Base-by-base conservation (phyloP, 2,113 vertebrate genomes). In the Sander vitreus region DNA sequence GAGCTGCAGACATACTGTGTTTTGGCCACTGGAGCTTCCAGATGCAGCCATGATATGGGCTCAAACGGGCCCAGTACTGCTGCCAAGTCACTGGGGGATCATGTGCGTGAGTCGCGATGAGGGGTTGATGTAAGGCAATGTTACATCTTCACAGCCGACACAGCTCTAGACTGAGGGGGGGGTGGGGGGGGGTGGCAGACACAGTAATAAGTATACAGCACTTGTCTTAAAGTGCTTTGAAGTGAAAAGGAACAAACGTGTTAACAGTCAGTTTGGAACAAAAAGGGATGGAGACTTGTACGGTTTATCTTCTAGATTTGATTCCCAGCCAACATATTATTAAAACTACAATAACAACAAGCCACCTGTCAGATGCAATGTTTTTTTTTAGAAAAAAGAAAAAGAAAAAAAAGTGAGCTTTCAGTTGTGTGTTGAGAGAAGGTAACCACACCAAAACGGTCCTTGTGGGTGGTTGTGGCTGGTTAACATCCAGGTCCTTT, bases 211-310 rank as follows among this genome's bases (percentile, higher is more conserved):
- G 50, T 63, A 68, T 25, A 70, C 63, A 82, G 89, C 88, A 90
- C 85, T 89, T 19, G 33, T 77, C 63, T 84, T 85, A 59, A 85
- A 92, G 86, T 89, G 89, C 86, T 81, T 78, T 23, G n/a, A 65
- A 63, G 80, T 90, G 54, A 81, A 43, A 75, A 67, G 55, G 54
- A 86, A 91, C 76, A 81, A 65, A 86, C 47, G 27, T 62, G 48
- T n/a, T 79, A 89, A 88, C 86, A 88, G 92, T 91, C 71, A 73
- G 57, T 75, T 25, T 62, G 65, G 51, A 80, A 64, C 63, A 50
- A 75, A 15, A 48, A 3, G 48, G 33, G 50, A 23, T 60, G 66
- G 64, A 80, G 59, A 39, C 65, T 6, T 65, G 68, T 48, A 25
- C 2, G 18, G 55, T 55, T 43, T 25, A 36, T 73, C 68, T 55